phyloP scores from a whole-genome alignment of 2,797 vertebrate genomes.

The Melanotaenia pygmaea region DNA sequence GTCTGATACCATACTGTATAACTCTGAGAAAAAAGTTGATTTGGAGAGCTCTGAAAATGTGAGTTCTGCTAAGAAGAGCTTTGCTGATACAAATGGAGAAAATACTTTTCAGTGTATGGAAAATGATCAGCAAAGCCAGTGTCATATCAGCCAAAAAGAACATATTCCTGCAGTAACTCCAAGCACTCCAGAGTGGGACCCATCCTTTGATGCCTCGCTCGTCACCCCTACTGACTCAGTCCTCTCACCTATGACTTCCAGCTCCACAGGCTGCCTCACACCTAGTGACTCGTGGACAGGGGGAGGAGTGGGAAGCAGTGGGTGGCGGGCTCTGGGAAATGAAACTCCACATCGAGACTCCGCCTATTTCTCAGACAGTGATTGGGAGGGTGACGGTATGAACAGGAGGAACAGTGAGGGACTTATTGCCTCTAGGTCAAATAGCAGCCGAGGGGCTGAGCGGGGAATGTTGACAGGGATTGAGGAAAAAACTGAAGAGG shows the following conservation, averaged over 20 bases:
- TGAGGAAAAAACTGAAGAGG: constrained; percentile 85
- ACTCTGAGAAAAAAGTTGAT: constrained; percentile 23
- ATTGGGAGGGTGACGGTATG: constrained; percentile 83
- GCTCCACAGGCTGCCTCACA: constrained; percentile 85
- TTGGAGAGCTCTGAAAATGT: constrained; percentile 44
- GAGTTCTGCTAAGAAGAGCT: constrained; percentile 25
- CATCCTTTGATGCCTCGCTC: constrained; percentile 77
- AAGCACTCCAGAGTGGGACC: constrained; percentile 78
- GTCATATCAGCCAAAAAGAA: constrained; percentile 31
- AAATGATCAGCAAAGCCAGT: constrained; percentile 36
- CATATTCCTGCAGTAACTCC: constrained; percentile 52
- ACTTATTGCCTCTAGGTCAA: constrained; percentile 68
- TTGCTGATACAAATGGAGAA: constrained; percentile 35
- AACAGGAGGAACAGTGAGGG: constrained; percentile 79
- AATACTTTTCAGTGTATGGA: constrained; percentile 39
- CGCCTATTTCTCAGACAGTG: constrained; percentile 90
- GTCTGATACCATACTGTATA: constrained; percentile 15
- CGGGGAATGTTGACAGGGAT: constrained; percentile 81
- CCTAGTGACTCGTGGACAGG: constrained; percentile 86
- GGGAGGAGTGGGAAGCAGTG: constrained; percentile 69
- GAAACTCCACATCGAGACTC: constrained; percentile 89
- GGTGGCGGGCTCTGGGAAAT: constrained; percentile 85
- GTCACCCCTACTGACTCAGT: constrained; percentile 82
- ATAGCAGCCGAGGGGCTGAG: constrained; percentile 76
- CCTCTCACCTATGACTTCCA: constrained; percentile 84